Evolutionary conservation across 2,113 vertebrate species (phyloP), one percentile per base, ranked within the genome.

Genomic region (Pomatostomus ruficeps): DNA sequence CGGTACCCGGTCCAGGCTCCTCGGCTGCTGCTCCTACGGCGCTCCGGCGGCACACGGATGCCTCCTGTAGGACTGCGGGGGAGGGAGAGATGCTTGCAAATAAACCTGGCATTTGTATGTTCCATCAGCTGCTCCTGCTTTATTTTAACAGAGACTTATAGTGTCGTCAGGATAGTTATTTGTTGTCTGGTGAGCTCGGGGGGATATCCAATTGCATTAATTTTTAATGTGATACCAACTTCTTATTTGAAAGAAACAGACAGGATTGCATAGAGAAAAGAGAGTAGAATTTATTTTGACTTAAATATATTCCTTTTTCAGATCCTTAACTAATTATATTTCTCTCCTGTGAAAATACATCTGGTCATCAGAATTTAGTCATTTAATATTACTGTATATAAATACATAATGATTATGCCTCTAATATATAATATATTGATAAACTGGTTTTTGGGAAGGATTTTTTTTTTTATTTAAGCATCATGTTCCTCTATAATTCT

Each of bases 81-180:
- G 67, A 52, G 48, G 24, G 36, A 49, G 61, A 51, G 26, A 4
- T 10, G 49, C 3, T 26, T 2, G 35, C 62, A 3, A 7, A 16
- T 2, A 62, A 48, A 36, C 15, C 43, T 29, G 16, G 10, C 28
- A 0, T 6, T 57, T 8, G 0, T 3, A 0, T 13, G 16, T 29
- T 24, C 42, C 46, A 0, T 12, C 49, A 6, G 49, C 48, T 23
- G 2, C 57, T 57, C 9, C 58, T 33, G 42, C 45, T 43, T 19
- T 7, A 5, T 42, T 70, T 49, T 14, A 33, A 16, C n/a, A 18
- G 26, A 45, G 49, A 13, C 9, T 54, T 18, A 3, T 1, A 36
- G 48, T 24, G 57, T 6, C 33, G 3, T 10, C 21, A 16, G 29
- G 26, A 4, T 4, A 14, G 25, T 19, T 55, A 6, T 13, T 52